These are phyloP conservation scores for fruit fly (Drosophila melanogaster) DNA, from an alignment of 1,140 invertebrate genomes.

Conservation along the genomic window DNA sequence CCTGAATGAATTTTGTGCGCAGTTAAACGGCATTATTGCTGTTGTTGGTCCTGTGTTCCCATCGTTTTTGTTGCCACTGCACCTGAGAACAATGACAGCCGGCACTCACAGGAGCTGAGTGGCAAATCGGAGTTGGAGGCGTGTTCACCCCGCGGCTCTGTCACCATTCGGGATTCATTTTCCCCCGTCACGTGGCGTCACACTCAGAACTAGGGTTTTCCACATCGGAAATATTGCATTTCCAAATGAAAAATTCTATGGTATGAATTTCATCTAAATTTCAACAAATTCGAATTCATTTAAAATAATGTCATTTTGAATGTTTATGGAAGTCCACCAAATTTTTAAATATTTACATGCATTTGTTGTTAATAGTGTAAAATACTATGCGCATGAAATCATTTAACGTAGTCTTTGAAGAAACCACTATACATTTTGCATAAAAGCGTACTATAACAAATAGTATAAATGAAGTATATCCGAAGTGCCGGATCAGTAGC, in stretches of 20 bases:
- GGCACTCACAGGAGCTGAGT: conserved; percentile 41
- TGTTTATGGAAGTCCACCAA: too few relatives aligned
- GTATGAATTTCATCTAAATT: not conserved
- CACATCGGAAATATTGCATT: not conserved
- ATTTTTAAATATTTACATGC: not conserved
- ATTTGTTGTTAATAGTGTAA: too few relatives aligned
- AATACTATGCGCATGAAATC: too few relatives aligned
- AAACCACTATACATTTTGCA: not conserved
- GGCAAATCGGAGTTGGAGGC: conserved; percentile 7
- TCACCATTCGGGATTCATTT: conserved; percentile 41
- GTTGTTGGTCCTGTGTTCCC: conserved; percentile 21
- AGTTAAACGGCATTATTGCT: conserved; percentile 64
- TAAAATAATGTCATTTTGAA: too few relatives aligned
- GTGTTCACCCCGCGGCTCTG: conserved; percentile 32
- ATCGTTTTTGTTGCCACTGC: conserved; percentile 32
- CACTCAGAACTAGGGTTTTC: not conserved
- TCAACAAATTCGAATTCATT: not conserved
- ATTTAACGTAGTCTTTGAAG: too few relatives aligned
- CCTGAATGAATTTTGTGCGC: conserved; percentile 71
- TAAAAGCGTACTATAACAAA: not conserved
- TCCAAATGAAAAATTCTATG: too few relatives aligned
- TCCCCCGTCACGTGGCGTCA: conserved; percentile 1
- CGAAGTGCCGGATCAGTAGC: not conserved
- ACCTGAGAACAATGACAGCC: conserved; percentile 78
- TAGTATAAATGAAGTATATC: not conserved